Evolutionary conservation across 2,888 invertebrate genomes (phyloP).

Genomic region (Ornithoptera priamus): DNA sequence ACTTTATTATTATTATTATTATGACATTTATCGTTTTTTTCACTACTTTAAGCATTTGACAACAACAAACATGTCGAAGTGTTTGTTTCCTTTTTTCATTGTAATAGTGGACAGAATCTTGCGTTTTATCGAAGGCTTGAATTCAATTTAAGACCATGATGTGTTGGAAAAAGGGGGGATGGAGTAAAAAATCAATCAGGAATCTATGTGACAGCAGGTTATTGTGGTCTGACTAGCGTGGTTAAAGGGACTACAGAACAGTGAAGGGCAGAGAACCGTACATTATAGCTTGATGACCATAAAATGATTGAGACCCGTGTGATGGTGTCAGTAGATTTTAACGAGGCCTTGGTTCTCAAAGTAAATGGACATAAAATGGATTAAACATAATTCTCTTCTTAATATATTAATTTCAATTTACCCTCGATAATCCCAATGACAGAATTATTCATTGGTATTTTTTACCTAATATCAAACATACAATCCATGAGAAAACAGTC

Average conservation of each 20-base stretch:
- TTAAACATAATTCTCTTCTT: too few relatives aligned
- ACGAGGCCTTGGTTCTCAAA: slow-evolving; percentile 51
- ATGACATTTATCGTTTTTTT: too few relatives aligned
- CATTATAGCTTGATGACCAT: slow-evolving; percentile 69
- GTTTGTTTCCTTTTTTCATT: too few relatives aligned
- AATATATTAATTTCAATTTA: too few relatives aligned
- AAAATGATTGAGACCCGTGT: slow-evolving; percentile 45
- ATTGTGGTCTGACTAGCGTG: slow-evolving; percentile 70
- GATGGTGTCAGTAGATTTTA: slow-evolving; percentile 33
- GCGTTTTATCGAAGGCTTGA: slow-evolving; percentile 41
- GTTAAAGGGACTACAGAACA: slow-evolving; percentile 65
- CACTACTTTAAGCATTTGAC: too few relatives aligned
- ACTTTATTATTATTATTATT: too few relatives aligned
- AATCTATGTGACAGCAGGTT: slow-evolving; percentile 65
- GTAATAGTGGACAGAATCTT: not conserved
- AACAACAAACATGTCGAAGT: too few relatives aligned
- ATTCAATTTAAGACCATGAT: slow-evolving; percentile 64
- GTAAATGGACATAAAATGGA: too few relatives aligned
- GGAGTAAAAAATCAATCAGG: slow-evolving; percentile 76
- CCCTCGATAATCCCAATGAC: too few relatives aligned
- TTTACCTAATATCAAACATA: too few relatives aligned
- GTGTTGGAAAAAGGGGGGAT: slow-evolving; percentile 50
- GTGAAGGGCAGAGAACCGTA: slow-evolving; percentile 61
- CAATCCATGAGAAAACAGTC: too few relatives aligned
- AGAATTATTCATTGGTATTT: too few relatives aligned